Percentiles rank a stretch among this genome's conserved stretches.
Conservation (phyloP, 2,797 vertebrate species). For the Aplochiton taeniatus region DNA sequence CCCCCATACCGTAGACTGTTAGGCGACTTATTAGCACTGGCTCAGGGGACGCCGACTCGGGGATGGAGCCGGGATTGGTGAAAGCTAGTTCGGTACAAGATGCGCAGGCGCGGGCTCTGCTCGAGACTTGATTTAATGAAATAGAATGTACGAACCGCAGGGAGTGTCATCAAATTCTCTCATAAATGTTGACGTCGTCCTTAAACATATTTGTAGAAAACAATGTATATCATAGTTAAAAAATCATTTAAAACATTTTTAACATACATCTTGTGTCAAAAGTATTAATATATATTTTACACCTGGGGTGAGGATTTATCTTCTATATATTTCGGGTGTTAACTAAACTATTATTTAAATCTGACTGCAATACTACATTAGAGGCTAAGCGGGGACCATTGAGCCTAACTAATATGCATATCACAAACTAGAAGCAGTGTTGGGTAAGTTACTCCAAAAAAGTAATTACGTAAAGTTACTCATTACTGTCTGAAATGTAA, state of each 20-base stretch:
- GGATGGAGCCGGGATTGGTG: conserved; percentile 74
- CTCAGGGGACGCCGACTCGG: conserved; percentile 73
- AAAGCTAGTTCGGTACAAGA: conserved; percentile 46
- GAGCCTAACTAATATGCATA: no score
- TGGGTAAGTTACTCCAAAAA: no score
- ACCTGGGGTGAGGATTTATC: no score
- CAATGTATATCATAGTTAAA: neutral
- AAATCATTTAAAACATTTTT: neutral
- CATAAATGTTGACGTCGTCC: conserved; percentile 16
- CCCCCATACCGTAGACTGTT: conserved; percentile 63
- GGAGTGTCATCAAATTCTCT: conserved; percentile 78
- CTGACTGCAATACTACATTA: no score
- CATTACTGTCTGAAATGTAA: no score
- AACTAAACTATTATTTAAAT: no score
- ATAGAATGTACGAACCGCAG: conserved; percentile 57
- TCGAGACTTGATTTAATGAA: conserved; percentile 67
- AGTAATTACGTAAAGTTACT: no score
- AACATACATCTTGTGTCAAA: no score
- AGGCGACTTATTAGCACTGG: conserved; percentile 62
- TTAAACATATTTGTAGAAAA: neutral
- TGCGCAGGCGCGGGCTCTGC: conserved; percentile 78
- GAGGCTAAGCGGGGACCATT: no score
- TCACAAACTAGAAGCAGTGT: no score
- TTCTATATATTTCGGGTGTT: no score
- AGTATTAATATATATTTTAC: no score